Percentiles rank a stretch among this genome's conserved stretches.
Evolutionary conservation across 2,888 invertebrate species (phyloP).

Genomic region (Eilema depressum): DNA sequence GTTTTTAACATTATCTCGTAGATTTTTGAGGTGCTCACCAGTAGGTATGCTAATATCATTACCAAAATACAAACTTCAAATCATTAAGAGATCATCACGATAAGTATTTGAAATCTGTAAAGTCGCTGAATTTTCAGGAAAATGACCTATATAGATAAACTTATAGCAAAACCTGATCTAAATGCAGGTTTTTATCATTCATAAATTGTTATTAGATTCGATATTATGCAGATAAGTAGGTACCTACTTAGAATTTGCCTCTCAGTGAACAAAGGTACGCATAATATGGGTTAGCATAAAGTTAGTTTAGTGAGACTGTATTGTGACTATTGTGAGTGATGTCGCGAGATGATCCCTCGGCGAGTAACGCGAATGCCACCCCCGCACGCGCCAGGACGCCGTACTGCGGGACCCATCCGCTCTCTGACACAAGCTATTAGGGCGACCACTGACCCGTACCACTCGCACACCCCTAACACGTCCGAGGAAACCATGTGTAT

Average conservation of each 20-base stretch:
- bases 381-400: slow-evolving; percentile 34
- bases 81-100: no score
- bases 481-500: slow-evolving; percentile 58
- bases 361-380: slow-evolving; percentile 30
- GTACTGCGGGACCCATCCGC: slow-evolving; percentile 56
- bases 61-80: neutral
- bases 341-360: slow-evolving; percentile 33
- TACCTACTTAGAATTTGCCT: neutral
- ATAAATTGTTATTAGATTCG: no score
- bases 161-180: no score
- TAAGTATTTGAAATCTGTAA: no score
- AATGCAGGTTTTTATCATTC: no score
- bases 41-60: neutral
- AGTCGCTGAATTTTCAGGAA: no score
- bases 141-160: no score
- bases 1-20: neutral
- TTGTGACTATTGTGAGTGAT: slow-evolving; percentile 32
- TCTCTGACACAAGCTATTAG: slow-evolving; percentile 69
- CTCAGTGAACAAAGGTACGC: neutral
- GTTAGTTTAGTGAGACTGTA: slow-evolving; percentile 12
- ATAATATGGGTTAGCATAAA: neutral
- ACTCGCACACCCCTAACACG: slow-evolving; percentile 65
- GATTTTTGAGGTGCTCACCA: neutral
- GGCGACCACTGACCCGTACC: slow-evolving; percentile 76
- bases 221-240: neutral